These are phyloP conservation scores for Patella ulyssiponensis DNA, from an alignment of 2,888 invertebrate species.

Conservation along the genomic window DNA sequence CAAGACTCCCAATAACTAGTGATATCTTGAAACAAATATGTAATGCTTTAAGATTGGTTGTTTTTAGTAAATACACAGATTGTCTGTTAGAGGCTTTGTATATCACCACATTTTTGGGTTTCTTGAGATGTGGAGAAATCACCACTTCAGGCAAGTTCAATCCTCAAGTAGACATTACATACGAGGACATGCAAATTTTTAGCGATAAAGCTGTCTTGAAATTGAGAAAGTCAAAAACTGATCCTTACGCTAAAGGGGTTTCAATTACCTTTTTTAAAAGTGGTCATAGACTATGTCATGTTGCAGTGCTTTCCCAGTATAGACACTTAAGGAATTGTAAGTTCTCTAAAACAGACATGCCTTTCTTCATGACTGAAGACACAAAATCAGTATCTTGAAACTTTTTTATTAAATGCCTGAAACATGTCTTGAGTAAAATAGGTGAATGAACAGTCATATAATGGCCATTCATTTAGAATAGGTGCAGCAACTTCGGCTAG, in stretches of 20 bases:
- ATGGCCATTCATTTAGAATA: too few species aligned
- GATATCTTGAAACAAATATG: not conserved
- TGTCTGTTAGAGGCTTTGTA: not conserved
- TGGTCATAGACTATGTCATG: not conserved
- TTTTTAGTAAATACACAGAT: constrained; percentile 13
- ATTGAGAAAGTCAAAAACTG: constrained; percentile 16
- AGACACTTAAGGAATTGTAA: not conserved
- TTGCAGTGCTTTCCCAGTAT: not conserved
- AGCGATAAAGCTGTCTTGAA: not conserved
- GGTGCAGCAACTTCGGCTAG: too few species aligned
- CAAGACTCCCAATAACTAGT: constrained; percentile 7
- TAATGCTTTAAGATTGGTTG: not conserved
- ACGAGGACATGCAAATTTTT: not conserved
- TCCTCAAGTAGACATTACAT: not conserved
- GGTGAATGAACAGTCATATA: too few species aligned
- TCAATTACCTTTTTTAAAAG: constrained; percentile 1
- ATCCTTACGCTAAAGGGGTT: constrained; percentile 6
- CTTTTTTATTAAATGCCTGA: too few species aligned
- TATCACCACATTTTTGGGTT: constrained; percentile 20
- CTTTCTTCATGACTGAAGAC: not conserved
- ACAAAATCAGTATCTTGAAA: not conserved
- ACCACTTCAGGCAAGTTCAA: not conserved
- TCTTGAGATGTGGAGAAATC: constrained; percentile 23
- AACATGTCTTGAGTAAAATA: too few species aligned
- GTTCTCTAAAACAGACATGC: not conserved